phyloP scores from a whole-genome alignment of 2,113 vertebrate species.

The Nothoprocta pentlandii region DNA sequence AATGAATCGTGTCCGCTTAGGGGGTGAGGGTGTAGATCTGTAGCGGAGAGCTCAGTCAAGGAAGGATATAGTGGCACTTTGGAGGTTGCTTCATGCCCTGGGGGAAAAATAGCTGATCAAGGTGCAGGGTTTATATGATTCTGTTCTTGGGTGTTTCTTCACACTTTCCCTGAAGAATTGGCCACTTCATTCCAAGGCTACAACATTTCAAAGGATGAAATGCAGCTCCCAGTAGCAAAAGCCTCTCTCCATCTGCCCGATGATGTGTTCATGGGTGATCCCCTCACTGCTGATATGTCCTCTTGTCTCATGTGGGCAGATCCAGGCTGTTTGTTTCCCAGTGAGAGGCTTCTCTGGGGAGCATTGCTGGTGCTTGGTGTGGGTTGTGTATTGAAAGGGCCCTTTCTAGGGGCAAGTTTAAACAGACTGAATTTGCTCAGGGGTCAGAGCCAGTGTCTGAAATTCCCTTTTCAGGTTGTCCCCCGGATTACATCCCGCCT shows the following conservation, averaged over 20 bases:
- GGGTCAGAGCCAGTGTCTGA: background rate
- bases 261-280: background rate
- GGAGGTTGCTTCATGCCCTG: background rate
- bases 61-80: background rate
- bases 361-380: background rate
- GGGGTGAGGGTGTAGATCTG: no score
- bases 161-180: background rate
- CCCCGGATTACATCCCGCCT: conserved; percentile 92
- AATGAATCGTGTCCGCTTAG: accelerated
- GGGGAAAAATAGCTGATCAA: accelerated
- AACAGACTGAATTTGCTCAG: background rate
- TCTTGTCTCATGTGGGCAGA: accelerated
- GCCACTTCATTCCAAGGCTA: background rate
- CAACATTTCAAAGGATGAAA: background rate
- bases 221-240: background rate
- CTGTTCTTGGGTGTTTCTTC: background rate
- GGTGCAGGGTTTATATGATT: no score
- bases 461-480: conserved; percentile 84
- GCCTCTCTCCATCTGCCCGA: background rate
- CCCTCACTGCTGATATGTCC: accelerated
- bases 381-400: background rate
- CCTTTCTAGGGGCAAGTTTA: background rate
- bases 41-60: background rate
- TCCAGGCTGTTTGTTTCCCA: background rate
- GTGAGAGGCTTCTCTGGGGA: background rate